Evolutionary conservation across 2,113 vertebrate genomes (phyloP).

Genomic region (Beaufortia kweichowensis): DNA sequence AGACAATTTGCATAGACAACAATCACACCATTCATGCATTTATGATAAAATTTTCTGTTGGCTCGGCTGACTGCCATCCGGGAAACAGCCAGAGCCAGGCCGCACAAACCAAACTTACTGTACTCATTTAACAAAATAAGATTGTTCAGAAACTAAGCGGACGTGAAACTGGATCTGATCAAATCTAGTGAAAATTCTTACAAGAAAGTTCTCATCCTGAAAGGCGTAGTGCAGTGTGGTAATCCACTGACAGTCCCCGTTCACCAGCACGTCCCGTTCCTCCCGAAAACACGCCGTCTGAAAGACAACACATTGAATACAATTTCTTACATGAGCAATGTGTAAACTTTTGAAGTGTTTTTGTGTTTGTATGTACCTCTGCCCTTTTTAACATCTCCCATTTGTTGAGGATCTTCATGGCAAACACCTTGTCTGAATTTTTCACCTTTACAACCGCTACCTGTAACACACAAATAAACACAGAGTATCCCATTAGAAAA

Average conservation of each 20-base stretch:
- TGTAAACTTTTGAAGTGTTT: too few species aligned
- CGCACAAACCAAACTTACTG: neutral
- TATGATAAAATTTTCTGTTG: too few species aligned
- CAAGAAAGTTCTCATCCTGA: conserved; percentile 97
- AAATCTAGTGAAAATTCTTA: conserved; percentile 63
- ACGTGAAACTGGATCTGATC: neutral
- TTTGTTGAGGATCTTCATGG: conserved; percentile 99
- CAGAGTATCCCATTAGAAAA: neutral
- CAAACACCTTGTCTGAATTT: conserved; percentile 96
- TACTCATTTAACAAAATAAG: neutral
- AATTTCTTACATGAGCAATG: neutral
- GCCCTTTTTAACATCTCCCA: conserved; percentile 99
- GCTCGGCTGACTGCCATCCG: neutral
- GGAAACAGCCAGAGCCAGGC: neutral
- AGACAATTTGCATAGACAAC: neutral
- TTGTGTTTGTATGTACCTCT: conserved; percentile 76
- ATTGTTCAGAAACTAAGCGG: neutral
- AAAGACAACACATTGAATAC: conserved; percentile 2
- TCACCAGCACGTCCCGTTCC: conserved; percentile 96
- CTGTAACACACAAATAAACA: conserved; percentile 65
- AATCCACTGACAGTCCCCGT: conserved; percentile 97
- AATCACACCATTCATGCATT: neutral
- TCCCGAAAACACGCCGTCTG: conserved; percentile 98
- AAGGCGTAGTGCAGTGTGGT: conserved; percentile 97
- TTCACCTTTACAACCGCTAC: conserved; percentile 97